phyloP scores from a whole-genome alignment of 2,888 invertebrate species.

The Andrena camellia region DNA sequence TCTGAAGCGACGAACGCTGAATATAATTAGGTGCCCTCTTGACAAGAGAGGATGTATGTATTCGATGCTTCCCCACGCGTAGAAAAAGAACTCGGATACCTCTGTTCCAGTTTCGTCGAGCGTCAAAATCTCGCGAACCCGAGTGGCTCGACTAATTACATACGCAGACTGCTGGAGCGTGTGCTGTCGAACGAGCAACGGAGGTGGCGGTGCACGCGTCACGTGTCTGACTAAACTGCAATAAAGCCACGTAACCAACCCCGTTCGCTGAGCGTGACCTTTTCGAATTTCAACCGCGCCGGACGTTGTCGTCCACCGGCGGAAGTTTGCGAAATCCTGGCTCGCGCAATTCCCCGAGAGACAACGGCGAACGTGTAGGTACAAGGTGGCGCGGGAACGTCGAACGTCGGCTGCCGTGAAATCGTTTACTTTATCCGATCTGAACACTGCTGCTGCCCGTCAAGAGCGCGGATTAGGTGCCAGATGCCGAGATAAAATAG shows the following conservation, averaged over 20 bases:
- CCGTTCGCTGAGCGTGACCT: conserved; percentile 29
- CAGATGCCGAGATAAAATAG: not conserved
- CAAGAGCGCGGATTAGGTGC: not conserved
- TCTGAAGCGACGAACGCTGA: not conserved
- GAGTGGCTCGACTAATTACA: conserved; percentile 22
- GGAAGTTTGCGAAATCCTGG: conserved; percentile 25
- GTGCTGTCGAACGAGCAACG: not conserved
- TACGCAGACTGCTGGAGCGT: not conserved
- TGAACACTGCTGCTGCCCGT: too few relatives aligned
- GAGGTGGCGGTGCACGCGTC: not conserved
- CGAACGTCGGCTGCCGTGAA: not conserved
- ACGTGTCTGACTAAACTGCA: conserved; percentile 10
- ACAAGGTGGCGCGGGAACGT: not conserved
- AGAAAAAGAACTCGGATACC: not conserved
- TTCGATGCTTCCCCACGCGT: conserved; percentile 5
- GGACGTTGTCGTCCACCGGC: not conserved
- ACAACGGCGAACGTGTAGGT: not conserved
- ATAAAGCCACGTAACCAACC: conserved; percentile 25
- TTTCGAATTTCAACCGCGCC: conserved; percentile 27
- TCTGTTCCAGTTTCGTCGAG: conserved; percentile 3
- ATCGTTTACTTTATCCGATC: conserved; percentile 1
- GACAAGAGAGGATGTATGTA: too few relatives aligned
- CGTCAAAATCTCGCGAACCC: not conserved
- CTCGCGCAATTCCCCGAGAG: not conserved
- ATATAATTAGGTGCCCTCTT: not conserved